A percentile compares a stretch with the other conserved stretches of the same genome.
Evolutionary conservation across 2,113 vertebrate genomes (phyloP).

Genomic region (pig (Sus scrofa)): DNA sequence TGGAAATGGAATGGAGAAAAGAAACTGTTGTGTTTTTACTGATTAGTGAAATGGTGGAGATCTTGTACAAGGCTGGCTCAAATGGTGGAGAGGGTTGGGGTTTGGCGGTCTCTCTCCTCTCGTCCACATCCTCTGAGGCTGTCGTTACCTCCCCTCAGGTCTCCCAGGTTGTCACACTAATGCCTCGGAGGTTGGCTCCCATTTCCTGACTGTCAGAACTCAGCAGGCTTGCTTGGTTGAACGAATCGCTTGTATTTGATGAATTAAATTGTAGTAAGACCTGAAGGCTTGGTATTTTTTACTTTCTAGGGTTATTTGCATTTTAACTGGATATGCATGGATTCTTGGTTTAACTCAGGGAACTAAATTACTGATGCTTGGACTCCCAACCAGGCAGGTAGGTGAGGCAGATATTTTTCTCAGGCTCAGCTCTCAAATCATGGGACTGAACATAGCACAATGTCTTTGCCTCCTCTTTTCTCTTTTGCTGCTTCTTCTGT

Average conservation of each 20-base stretch:
- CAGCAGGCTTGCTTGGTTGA: neutral
- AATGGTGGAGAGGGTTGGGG: neutral
- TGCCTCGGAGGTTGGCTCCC: neutral
- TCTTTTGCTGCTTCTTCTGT: neutral
- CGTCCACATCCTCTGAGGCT: neutral
- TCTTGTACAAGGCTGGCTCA: neutral
- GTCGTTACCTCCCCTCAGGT: neutral
- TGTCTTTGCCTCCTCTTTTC: neutral
- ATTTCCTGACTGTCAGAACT: neutral
- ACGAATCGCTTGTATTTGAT: neutral
- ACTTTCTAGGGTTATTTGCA: conserved; percentile 30
- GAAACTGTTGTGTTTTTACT: neutral
- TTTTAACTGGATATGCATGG: conserved; percentile 6
- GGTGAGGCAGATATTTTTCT: neutral
- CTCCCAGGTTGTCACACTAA: neutral
- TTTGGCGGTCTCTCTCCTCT: neutral
- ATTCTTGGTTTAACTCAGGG: neutral
- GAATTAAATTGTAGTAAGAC: conserved; percentile 51
- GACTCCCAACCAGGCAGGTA: neutral
- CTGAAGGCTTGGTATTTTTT: conserved; percentile 61
- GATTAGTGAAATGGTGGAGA: neutral
- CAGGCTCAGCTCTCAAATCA: neutral
- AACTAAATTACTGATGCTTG: neutral
- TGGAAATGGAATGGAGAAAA: neutral
- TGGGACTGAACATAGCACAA: neutral